Conservation (phyloP, 2,888 invertebrate species). For the Eremobia ochroleuca region DNA sequence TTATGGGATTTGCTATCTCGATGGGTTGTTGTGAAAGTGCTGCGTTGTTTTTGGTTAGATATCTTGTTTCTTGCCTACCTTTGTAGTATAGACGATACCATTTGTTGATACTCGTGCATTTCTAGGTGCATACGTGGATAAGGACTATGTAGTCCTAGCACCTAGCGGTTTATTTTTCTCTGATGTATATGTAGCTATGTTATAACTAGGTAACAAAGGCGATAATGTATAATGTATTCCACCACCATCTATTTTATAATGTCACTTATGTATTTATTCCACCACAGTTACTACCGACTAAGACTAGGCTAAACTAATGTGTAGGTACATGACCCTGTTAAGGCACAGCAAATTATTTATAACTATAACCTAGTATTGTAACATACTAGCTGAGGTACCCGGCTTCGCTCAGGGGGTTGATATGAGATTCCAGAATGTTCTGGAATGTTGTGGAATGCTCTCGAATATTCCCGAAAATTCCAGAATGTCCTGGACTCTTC, state of each 20-base stretch:
- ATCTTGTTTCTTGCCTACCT: not conserved
- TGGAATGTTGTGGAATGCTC: too few species aligned
- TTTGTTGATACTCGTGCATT: not conserved
- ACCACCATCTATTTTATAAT: not conserved
- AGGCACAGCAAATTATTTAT: not conserved
- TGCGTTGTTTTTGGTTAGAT: conserved; percentile 9
- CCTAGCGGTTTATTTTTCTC: not conserved
- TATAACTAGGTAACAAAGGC: not conserved
- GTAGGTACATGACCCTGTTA: not conserved
- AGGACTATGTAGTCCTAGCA: not conserved
- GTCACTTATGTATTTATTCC: not conserved
- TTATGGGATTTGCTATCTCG: conserved; percentile 32
- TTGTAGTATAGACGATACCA: not conserved
- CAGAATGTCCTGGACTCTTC: too few species aligned
- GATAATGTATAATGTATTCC: not conserved
- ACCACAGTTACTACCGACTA: too few species aligned
- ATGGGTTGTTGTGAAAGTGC: not conserved
- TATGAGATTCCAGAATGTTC: too few species aligned
- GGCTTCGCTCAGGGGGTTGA: too few species aligned
- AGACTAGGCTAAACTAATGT: not conserved
- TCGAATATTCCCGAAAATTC: too few species aligned
- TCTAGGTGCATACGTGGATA: not conserved
- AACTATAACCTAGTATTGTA: too few species aligned
- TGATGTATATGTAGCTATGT: too few species aligned
- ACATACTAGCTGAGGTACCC: too few species aligned